phyloP scores from a whole-genome alignment of 2,797 vertebrate species.

The Epinephelus malabaricus region DNA sequence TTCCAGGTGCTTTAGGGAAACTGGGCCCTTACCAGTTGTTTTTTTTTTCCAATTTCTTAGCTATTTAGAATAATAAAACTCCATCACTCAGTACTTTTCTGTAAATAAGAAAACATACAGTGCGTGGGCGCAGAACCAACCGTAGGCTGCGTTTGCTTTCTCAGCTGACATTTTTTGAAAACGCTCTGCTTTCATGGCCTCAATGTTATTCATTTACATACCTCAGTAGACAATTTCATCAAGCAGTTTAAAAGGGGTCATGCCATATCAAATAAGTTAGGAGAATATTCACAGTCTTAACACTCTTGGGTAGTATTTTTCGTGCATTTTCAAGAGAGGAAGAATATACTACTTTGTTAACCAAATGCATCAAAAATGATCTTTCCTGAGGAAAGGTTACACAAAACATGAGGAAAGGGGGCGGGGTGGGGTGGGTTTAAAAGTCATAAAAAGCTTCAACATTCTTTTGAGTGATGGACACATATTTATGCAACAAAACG shows the following conservation, averaged over 20 bases:
- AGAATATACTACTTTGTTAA: conserved; percentile 73
- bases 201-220: conserved; percentile 76
- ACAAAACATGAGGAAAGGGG: conserved; percentile 50
- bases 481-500: conserved; percentile 84
- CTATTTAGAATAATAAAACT: conserved; percentile 53
- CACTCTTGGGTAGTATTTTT: conserved; percentile 65
- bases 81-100: conserved; percentile 64
- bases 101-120: conserved; percentile 69
- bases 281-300: conserved; percentile 80
- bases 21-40: conserved; percentile 42
- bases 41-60: conserved; percentile 39
- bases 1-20: conserved; percentile 47
- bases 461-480: conserved; percentile 83
- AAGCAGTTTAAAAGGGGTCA: conserved; percentile 83
- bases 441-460: conserved; percentile 80
- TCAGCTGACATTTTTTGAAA: conserved; percentile 59
- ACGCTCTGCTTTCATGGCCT: conserved; percentile 71
- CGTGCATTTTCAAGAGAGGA: conserved; percentile 71
- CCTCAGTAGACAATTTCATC: conserved; percentile 79
- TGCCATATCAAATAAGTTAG: conserved; percentile 79
- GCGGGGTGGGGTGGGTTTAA: conserved; percentile 36
- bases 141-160: conserved; percentile 65
- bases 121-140: conserved; percentile 63
- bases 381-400: conserved; percentile 81
- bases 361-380: conserved; percentile 72